Evolutionary conservation across 2,113 vertebrate genomes (phyloP).

Genomic region (Mixornis gularis): DNA sequence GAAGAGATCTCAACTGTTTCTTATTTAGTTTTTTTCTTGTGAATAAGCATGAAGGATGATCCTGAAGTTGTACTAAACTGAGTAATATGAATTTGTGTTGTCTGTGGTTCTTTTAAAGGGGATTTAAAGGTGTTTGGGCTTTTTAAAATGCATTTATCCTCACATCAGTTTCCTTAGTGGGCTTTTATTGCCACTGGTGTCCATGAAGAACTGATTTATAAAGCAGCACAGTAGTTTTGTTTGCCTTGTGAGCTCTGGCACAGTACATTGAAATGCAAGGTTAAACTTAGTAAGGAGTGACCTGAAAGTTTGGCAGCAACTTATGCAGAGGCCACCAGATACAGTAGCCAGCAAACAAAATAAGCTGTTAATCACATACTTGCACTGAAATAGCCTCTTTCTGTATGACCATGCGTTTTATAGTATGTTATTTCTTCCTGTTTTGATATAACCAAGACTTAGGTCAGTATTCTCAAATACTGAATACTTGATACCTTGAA

Average conservation of each 20-base stretch:
- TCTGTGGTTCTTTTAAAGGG: not conserved
- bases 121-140: not conserved
- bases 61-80: not conserved
- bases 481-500: not conserved
- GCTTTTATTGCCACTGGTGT: not conserved
- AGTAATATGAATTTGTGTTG: not conserved
- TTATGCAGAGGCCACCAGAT: not conserved
- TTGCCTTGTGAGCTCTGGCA: not conserved
- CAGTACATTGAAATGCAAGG: not conserved
- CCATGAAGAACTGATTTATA: not conserved
- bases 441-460: not conserved
- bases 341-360: not conserved
- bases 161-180: not conserved
- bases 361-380: not conserved
- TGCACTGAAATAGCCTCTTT: not conserved
- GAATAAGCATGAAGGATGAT: not conserved
- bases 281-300: not conserved
- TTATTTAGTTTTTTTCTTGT: not conserved
- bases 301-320: not conserved
- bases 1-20: not conserved
- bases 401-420: not conserved
- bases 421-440: not conserved
- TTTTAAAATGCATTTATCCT: not conserved
- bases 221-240: not conserved
- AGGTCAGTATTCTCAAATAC: not conserved